phyloP scores from a whole-genome alignment of 2,797 vertebrate genomes.

The Manis javanica region DNA sequence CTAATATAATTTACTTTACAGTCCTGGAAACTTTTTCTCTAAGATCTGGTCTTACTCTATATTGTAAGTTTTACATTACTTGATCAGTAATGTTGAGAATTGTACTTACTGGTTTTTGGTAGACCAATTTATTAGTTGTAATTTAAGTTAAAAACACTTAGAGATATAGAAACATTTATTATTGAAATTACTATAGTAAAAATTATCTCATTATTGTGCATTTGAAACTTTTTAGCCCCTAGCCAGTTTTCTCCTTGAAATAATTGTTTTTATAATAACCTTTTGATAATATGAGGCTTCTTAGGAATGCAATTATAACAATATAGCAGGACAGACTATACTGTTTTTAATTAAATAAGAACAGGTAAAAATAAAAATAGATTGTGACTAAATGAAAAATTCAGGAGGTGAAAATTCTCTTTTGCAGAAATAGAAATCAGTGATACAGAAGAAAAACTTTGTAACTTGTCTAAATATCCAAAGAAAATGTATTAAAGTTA shows the following conservation, averaged over 20 bases:
- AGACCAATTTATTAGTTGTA: conserved; percentile 46
- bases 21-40: conserved; percentile 23
- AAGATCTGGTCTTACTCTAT: conserved; percentile 16
- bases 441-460: neutral
- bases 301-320: conserved; percentile 63
- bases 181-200: conserved; percentile 39
- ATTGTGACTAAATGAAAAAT: conserved; percentile 56
- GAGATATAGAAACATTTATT: conserved; percentile 43
- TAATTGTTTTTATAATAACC: conserved; percentile 66
- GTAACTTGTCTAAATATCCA: neutral
- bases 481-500: conserved; percentile 22
- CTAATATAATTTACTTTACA: conserved; percentile 35
- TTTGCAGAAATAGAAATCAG: conserved; percentile 51
- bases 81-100: conserved; percentile 43
- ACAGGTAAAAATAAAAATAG: conserved; percentile 58
- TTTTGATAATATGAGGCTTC: conserved; percentile 55
- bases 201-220: conserved; percentile 51
- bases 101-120: conserved; percentile 47
- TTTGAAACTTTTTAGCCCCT: conserved; percentile 48
- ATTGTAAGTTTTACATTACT: conserved; percentile 6
- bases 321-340: conserved; percentile 28
- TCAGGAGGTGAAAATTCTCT: conserved; percentile 48
- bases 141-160: conserved; percentile 65
- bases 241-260: conserved; percentile 30
- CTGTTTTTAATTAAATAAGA: conserved; percentile 74